Evolutionary conservation across 2,797 vertebrate genomes (phyloP), one percentile per base, ranked within the genome.

Genomic region (Perodicticus potto): DNA sequence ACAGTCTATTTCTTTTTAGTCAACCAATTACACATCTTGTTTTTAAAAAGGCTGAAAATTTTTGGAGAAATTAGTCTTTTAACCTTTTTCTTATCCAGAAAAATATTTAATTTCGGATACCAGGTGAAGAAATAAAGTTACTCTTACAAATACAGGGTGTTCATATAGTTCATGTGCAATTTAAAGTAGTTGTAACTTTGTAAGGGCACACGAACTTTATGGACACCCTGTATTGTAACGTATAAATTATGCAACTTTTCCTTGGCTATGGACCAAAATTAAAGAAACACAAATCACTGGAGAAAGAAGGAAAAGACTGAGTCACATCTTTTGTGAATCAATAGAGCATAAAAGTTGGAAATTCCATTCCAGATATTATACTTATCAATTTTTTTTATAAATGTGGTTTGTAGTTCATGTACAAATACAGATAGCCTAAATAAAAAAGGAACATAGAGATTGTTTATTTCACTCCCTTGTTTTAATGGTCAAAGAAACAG

Each of bases 101-200:
- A 92, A 86, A 76, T 3, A 69, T 74, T 92, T 29, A 9, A 34
- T 89, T 19, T 59, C 67, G 78, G 25, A 70, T 73, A 45, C 2
- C 37, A 85, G 32, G 17, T 49, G 14, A 19, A 93, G n/a, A 95
- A 81, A 32, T 90, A 91, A 89, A 89, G 77, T 77, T 92, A 91
- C 2, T 89, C 1, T 86, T 89, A 86, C n/a, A 74, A 95, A 53
- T 4, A 16, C 49, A 53, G 49, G 49, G 49, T 53, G 49, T 53
- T 13, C 49, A 53, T 14, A 53, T 14, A 53, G 49, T 53, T 53
- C 13, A 53, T 4, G 49, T 53, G 49, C 49, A 53, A 53, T 53
- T 16, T 53, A 14, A 16, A 53, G 49, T 53, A 53, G 49, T 53
- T 16, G 49, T 53, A 14, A 53, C 49, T 3, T 53, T 53, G 49